Conservation (phyloP, 2,113 vertebrate species). For the Ailurus styani region DNA sequence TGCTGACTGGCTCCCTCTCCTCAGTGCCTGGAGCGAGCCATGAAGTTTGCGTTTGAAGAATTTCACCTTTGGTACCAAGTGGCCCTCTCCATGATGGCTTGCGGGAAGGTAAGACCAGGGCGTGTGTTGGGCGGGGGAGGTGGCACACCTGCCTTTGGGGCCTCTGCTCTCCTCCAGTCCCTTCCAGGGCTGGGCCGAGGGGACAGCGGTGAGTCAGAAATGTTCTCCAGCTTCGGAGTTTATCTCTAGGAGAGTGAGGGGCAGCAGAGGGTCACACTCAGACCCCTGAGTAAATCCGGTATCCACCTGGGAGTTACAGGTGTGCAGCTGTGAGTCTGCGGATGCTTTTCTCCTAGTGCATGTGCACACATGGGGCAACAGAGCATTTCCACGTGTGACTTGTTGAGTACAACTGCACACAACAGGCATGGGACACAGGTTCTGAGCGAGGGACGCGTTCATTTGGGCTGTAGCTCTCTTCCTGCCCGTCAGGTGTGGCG, state of each 20-base stretch:
- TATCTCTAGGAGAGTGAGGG: neutral
- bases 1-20: neutral
- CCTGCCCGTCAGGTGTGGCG: rapidly evolving
- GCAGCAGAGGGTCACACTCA: neutral
- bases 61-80: conserved; percentile 99
- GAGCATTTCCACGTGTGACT: neutral
- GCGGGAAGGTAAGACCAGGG: conserved; percentile 92
- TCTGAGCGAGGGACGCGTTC: rapidly evolving
- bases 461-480: neutral
- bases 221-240: neutral
- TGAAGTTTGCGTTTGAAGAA: conserved; percentile 97
- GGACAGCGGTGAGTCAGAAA: neutral
- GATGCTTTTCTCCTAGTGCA: neutral
- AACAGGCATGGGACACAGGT: rapidly evolving
- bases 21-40: conserved; percentile 96
- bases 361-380: rapidly evolving
- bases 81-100: conserved; percentile 95
- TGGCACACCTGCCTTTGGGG: too few species aligned
- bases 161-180: too few species aligned
- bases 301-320: rapidly evolving
- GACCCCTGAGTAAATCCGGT: neutral
- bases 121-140: rapidly evolving
- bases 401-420: neutral
- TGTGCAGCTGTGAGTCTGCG: neutral
- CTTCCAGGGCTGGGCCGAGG: neutral